Conservation (phyloP, 2,113 vertebrate species). For the Cephalopterus ornatus region DNA sequence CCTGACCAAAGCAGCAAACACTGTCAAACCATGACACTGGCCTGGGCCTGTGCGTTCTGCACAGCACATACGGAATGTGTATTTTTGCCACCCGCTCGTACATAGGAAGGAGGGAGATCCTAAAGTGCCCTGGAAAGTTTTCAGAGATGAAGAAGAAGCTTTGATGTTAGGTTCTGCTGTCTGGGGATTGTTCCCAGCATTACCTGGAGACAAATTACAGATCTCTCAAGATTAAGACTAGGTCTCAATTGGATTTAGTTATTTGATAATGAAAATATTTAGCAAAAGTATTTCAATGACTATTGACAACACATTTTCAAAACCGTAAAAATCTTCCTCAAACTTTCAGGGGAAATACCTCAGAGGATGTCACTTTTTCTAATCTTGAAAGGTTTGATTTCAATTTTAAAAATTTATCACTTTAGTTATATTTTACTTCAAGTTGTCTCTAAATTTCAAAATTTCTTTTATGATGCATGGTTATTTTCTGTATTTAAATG, state of each 20-base stretch:
- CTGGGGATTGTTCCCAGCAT: not conserved
- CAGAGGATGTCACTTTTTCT: not conserved
- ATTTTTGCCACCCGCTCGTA: not conserved
- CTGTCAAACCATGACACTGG: not conserved
- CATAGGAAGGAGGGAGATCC: not conserved
- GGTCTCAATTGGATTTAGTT: not conserved
- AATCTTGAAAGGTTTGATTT: not conserved
- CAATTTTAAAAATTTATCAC: not conserved
- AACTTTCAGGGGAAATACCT: not conserved
- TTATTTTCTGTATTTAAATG: not conserved
- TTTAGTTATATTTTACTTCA: not conserved
- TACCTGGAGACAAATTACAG: not conserved
- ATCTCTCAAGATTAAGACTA: not conserved
- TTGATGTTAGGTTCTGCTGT: not conserved
- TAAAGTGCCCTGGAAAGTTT: not conserved
- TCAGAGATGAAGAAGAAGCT: not conserved
- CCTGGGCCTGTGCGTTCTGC: not conserved
- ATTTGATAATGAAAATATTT: not conserved
- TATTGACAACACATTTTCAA: not conserved
- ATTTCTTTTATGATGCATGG: not conserved
- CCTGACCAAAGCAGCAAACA: not conserved
- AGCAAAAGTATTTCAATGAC: not conserved
- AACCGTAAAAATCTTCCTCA: not conserved
- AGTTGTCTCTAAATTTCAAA: not conserved
- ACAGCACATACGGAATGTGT: rapidly evolving